phyloP scores from a whole-genome alignment of 2,888 invertebrate genomes.

The Creontiades dilutus region DNA sequence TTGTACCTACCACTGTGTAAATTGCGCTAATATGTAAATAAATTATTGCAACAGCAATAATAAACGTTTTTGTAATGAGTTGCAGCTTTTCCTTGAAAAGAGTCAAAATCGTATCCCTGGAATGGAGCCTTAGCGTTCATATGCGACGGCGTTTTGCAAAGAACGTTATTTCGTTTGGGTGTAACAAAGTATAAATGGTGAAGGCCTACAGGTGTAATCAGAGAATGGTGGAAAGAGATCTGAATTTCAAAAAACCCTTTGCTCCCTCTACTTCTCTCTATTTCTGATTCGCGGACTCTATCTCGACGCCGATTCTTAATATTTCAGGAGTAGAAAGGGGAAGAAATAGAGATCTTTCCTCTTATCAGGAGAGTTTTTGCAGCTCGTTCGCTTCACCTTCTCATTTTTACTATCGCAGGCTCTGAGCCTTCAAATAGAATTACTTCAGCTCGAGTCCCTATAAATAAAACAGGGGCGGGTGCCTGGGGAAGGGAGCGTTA shows the following conservation, averaged over 20 bases:
- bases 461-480: conserved; percentile 22
- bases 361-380: conserved; percentile 49
- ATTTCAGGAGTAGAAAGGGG: conserved; percentile 21
- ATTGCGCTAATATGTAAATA: too few species aligned
- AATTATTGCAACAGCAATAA: too few species aligned
- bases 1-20: too few species aligned
- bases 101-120: too few species aligned
- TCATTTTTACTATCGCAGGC: conserved; percentile 40
- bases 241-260: background rate
- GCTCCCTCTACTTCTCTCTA: background rate
- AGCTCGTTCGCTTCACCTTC: conserved; percentile 52
- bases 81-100: too few species aligned
- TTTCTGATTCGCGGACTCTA: conserved; percentile 40
- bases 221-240: background rate
- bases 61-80: too few species aligned
- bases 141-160: too few species aligned
- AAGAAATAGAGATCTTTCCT: background rate
- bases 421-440: conserved; percentile 41
- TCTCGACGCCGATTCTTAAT: conserved; percentile 40
- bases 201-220: conserved; percentile 4
- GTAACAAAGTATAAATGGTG: background rate
- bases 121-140: too few species aligned
- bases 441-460: conserved; percentile 23
- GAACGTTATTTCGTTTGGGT: background rate
- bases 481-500: background rate